Percentiles rank a stretch among this genome's conserved stretches.
Evolutionary conservation across 1,140 invertebrate species (phyloP).

Genomic region (Littorina saxatilis): DNA sequence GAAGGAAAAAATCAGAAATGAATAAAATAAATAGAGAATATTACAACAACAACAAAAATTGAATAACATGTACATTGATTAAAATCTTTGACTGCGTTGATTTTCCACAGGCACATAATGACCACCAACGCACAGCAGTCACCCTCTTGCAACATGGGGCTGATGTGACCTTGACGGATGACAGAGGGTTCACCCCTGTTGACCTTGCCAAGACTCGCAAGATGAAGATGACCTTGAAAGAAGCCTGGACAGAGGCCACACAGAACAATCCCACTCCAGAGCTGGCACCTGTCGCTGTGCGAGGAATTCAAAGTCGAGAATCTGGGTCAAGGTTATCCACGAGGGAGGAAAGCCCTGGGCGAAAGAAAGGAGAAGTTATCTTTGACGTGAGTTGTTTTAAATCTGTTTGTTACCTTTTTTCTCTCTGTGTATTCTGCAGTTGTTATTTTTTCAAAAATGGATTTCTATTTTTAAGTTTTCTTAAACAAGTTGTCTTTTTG

Average conservation of each 20-base stretch:
- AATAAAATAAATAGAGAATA: no score
- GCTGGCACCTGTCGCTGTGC: constrained; percentile 60
- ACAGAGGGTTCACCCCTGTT: constrained; percentile 68
- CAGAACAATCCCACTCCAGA: constrained; percentile 50
- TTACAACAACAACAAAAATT: no score
- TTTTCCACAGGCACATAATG: constrained; percentile 69
- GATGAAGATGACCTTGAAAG: constrained; percentile 67
- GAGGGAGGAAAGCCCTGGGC: neutral
- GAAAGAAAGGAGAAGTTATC: constrained; percentile 66
- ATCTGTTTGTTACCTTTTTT: no score
- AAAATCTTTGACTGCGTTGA: no score
- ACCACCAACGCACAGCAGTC: constrained; percentile 65
- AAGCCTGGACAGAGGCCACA: constrained; percentile 68
- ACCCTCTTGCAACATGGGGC: constrained; percentile 68
- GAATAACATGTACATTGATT: no score
- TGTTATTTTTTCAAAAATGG: no score
- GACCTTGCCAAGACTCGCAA: constrained; percentile 71
- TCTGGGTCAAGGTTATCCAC: neutral
- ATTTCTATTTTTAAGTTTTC: no score
- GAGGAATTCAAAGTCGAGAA: constrained; percentile 49
- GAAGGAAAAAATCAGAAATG: no score
- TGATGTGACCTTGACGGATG: constrained; percentile 69
- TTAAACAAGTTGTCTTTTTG: no score
- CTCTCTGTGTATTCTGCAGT: no score
- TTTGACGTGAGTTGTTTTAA: constrained; percentile 71